phyloP scores from a whole-genome alignment of 2,888 invertebrate species.

The Teleiodes luculella region DNA sequence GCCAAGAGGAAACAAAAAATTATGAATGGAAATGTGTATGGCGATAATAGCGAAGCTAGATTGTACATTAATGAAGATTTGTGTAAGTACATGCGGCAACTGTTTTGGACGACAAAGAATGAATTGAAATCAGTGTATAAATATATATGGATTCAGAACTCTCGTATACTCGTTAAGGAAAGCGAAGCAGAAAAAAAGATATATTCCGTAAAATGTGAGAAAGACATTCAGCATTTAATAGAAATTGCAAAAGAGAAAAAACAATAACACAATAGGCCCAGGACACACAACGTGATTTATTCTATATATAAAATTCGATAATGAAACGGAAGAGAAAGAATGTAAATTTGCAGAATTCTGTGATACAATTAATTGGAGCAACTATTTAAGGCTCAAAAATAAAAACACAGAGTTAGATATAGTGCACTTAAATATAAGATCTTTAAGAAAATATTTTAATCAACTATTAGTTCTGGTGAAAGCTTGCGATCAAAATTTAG shows the following conservation, averaged over 20 bases:
- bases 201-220: not conserved
- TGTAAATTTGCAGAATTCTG: not conserved
- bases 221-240: not conserved
- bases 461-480: not conserved
- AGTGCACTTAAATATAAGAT: constrained; percentile 16
- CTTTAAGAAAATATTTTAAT: constrained; percentile 12
- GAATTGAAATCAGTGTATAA: too few species aligned
- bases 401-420: not conserved
- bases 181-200: not conserved
- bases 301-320: not conserved
- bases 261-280: not conserved
- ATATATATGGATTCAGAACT: constrained; percentile 4
- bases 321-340: not conserved
- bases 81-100: not conserved
- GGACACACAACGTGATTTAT: not conserved
- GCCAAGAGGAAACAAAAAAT: not conserved
- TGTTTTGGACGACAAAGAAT: too few species aligned
- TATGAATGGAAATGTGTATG: not conserved
- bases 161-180: not conserved
- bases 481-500: not conserved
- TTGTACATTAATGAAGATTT: constrained; percentile 2
- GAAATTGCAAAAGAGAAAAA: not conserved
- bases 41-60: not conserved
- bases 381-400: not conserved
- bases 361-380: not conserved